Evolutionary conservation across 2,113 vertebrate genomes (phyloP).

Genomic region (Pelvicachromis taeniatus): DNA sequence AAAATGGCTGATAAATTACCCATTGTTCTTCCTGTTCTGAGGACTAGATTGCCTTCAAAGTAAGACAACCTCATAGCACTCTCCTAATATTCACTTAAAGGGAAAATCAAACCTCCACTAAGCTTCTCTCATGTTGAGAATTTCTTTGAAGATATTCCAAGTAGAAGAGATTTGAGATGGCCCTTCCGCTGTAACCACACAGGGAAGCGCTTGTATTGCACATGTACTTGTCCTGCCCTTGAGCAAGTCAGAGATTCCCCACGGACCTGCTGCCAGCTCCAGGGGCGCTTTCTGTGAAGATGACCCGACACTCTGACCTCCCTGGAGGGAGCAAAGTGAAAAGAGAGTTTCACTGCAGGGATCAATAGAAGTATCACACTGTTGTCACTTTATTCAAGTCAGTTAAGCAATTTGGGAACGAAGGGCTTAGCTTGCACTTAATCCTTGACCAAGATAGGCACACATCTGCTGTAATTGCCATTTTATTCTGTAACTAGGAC

Average conservation of each 20-base stretch:
- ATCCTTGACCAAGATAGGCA: slow-evolving; percentile 3
- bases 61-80: slow-evolving; percentile 8
- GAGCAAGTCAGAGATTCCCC: slow-evolving; percentile 43
- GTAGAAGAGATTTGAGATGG: neutral
- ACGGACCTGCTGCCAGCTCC: slow-evolving; percentile 23
- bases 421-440: slow-evolving; percentile 3
- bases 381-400: slow-evolving; percentile 12
- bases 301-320: slow-evolving; percentile 45
- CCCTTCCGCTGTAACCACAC: neutral
- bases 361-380: slow-evolving; percentile 32
- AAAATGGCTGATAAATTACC: neutral
- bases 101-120: neutral
- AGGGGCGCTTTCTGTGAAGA: slow-evolving; percentile 28
- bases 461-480: neutral
- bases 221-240: slow-evolving; percentile 45
- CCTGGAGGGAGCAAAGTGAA: slow-evolving; percentile 28
- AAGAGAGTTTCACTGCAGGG: slow-evolving; percentile 39
- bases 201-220: slow-evolving; percentile 1
- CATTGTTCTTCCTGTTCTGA: slow-evolving; percentile 44
- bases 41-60: slow-evolving; percentile 3
- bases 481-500: neutral
- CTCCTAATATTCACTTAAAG: slow-evolving; percentile 26
- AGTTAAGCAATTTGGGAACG: slow-evolving; percentile 1
- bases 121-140: neutral
- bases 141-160: slow-evolving; percentile 31